Base-by-base conservation (phyloP, 2,888 invertebrate genomes). In the Tryphoninae sp. region DNA sequence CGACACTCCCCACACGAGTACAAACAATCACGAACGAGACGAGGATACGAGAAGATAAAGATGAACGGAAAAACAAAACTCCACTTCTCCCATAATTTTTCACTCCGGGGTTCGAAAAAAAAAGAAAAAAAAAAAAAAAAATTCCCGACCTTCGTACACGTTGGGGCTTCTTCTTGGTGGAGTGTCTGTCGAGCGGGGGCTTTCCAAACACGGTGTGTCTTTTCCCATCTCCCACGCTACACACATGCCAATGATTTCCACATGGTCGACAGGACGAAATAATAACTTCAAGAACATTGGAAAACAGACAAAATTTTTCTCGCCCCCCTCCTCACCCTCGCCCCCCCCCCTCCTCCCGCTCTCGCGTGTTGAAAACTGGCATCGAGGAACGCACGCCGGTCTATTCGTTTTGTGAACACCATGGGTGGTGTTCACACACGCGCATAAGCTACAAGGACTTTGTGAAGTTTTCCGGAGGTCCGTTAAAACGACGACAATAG, bases 401-500 rank as follows among this genome's bases (percentile, higher is more conserved):
- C 4, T 61, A 58, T 51, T n/a, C 72, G 22, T 68, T 80, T 73
- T 49, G 49, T 64, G 77, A 53, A 64, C 81, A 77, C 69, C 72
- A 77, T 78, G 81, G 82, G 80, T 84, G 84, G 84, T 79, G 69
- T 64, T 78, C 71, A 13, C 33, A 59, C 62, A 72, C 45, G 13
- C 55, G 19, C 22, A 51, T 40, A 74, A 33, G 33, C 33, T 64
- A 72, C 11, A 26, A 40, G 74, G 75, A 62, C 59, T 68, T 73
- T 64, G 33, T 51, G 49, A 19, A 81, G 51, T 62, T 83, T 81
- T 73, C 72, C 83, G 67, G 42, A 72, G 78, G 80, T 67, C 68
- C 71, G 77, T 77, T 74, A 51, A 72, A 69, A 61, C 72, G 16
- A 23, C 58, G 80, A 85, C 84, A 85, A 85, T 84, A 33, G 78